These are phyloP conservation scores for Alosa sapidissima DNA, from an alignment of 2,797 vertebrate genomes.

Conservation along the genomic window DNA sequence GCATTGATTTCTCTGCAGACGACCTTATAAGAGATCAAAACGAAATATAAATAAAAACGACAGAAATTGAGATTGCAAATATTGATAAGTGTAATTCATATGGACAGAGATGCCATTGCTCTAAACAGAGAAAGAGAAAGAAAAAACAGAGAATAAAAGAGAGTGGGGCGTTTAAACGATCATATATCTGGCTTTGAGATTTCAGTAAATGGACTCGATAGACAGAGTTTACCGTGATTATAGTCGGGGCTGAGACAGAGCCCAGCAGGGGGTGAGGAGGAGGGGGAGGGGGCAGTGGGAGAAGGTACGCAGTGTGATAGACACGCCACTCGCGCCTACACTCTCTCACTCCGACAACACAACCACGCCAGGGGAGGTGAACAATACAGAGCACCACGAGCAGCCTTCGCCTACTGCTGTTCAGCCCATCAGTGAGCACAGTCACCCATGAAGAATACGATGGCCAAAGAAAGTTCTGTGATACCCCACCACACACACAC, in stretches of 20 bases:
- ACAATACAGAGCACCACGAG: neutral
- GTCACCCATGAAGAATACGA: neutral
- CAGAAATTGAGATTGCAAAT: slow-evolving; percentile 70
- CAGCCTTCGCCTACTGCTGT: neutral
- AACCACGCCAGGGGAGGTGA: neutral
- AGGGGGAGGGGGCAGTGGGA: neutral
- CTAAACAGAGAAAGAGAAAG: slow-evolving; percentile 48
- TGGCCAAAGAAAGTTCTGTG: neutral
- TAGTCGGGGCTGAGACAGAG: slow-evolving; percentile 38
- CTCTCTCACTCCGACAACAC: neutral
- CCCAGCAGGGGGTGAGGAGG: slow-evolving; percentile 6
- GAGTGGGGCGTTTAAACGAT: slow-evolving; percentile 57
- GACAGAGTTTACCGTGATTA: slow-evolving; percentile 61
- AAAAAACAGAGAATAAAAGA: slow-evolving; percentile 33
- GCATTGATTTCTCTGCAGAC: slow-evolving; percentile 68
- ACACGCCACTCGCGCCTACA: neutral
- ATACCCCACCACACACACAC: neutral
- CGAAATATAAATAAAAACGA: slow-evolving; percentile 61
- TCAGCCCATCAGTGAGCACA: slow-evolving; percentile 6
- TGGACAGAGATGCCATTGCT: slow-evolving; percentile 49
- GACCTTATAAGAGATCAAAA: slow-evolving; percentile 32
- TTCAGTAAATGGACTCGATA: slow-evolving; percentile 62
- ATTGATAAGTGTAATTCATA: slow-evolving; percentile 70
- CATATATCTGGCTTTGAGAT: slow-evolving; percentile 64
- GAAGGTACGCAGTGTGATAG: neutral